Conservation (phyloP, 2,888 invertebrate species). For the Acrobasis repandana region DNA sequence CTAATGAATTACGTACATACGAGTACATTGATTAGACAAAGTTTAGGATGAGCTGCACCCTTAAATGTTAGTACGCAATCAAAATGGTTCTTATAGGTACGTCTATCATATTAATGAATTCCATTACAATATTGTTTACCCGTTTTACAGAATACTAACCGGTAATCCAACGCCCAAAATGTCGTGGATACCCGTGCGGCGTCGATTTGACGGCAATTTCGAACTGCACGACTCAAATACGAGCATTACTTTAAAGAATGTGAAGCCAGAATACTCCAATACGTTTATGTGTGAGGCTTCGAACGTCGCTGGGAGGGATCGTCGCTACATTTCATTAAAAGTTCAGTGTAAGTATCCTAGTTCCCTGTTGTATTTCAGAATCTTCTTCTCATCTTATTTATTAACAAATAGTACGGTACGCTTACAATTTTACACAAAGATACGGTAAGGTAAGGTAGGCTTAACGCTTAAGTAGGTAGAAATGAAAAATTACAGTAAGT, state of each 20-base stretch:
- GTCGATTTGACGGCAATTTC: conserved; percentile 24
- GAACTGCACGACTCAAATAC: neutral
- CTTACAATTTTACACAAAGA: too few relatives aligned
- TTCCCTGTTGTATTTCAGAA: neutral
- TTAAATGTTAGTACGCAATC: too few relatives aligned
- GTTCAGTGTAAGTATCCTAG: conserved; percentile 49
- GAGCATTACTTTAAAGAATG: conserved; percentile 27
- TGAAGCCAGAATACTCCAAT: conserved; percentile 35
- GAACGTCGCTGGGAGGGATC: conserved; percentile 44
- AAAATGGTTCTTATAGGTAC: too few relatives aligned
- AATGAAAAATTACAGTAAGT: too few relatives aligned
- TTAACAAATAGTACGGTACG: too few relatives aligned
- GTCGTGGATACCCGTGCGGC: conserved; percentile 40
- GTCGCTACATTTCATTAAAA: conserved; percentile 36
- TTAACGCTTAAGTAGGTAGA: too few relatives aligned
- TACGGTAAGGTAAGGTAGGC: too few relatives aligned
- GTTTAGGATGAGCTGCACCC: too few relatives aligned
- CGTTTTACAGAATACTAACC: conserved; percentile 36
- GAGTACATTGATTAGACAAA: too few relatives aligned
- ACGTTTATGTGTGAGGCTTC: conserved; percentile 44
- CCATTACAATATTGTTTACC: neutral
- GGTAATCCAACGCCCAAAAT: conserved; percentile 45
- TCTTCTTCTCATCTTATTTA: neutral
- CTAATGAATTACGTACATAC: too few relatives aligned
- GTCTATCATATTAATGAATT: neutral